phyloP scores from a whole-genome alignment of 2,797 vertebrate genomes.

The Gymnopithys bicolor region DNA sequence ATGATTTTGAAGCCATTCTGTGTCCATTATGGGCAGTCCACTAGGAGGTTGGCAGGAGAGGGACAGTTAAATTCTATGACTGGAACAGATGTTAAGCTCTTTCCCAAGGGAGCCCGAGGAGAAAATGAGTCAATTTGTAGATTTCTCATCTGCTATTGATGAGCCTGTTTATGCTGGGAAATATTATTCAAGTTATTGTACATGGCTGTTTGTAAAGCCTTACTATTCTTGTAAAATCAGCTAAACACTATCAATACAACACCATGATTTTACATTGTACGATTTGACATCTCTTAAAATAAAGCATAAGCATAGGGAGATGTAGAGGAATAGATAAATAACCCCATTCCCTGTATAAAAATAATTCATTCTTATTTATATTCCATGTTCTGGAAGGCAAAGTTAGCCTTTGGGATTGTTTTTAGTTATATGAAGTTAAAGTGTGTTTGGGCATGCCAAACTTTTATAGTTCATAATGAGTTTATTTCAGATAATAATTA shows the following conservation, averaged over 20 bases:
- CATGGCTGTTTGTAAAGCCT: not conserved
- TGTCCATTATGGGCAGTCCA: not conserved
- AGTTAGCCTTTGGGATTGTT: conserved; percentile 58
- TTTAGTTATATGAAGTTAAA: conserved; percentile 54
- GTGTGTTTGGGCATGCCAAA: conserved; percentile 47
- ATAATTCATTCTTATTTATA: conserved; percentile 5
- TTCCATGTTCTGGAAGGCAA: conserved; percentile 21
- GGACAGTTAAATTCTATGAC: not conserved
- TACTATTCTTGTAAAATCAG: not conserved
- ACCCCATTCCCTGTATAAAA: not conserved
- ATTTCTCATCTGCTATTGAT: not conserved
- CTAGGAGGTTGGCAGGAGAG: not conserved
- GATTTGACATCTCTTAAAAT: not conserved
- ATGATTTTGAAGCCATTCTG: not conserved
- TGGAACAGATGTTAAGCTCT: not conserved
- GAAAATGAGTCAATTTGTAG: not conserved
- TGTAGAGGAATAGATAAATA: not conserved
- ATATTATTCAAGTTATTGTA: not conserved
- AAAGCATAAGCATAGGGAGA: not conserved
- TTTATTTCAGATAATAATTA: conserved; percentile 66
- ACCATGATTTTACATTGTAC: not conserved
- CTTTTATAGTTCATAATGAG: conserved; percentile 50
- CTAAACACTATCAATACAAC: not conserved
- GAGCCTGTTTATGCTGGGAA: not conserved
- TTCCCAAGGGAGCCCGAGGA: not conserved